Percentiles rank a stretch among this genome's conserved stretches.
Evolutionary conservation across 2,113 vertebrate genomes (phyloP).

Genomic region (Romanogobio albipinnatus): DNA sequence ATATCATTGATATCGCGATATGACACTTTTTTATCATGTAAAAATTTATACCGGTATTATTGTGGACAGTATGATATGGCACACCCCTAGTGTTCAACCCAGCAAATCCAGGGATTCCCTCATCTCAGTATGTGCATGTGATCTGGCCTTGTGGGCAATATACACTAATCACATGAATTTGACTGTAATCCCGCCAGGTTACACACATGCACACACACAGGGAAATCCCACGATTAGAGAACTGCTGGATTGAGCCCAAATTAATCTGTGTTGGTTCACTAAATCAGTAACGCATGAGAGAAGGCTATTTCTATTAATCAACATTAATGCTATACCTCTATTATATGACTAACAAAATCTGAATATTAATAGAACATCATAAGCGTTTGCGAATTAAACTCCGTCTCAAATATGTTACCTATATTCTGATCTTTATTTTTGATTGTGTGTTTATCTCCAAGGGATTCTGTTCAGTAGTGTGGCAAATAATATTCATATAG

Average conservation of each 20-base stretch:
- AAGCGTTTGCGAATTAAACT: neutral
- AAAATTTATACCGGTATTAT: no score
- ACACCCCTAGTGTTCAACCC: no score
- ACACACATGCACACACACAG: constrained; percentile 17
- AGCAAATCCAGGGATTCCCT: neutral
- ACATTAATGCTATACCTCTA: neutral
- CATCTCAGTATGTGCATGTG: neutral
- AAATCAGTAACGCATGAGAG: neutral
- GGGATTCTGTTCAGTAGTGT: neutral
- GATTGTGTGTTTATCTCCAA: neutral
- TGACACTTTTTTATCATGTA: no score
- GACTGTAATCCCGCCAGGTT: constrained; percentile 44
- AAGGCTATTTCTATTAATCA: neutral
- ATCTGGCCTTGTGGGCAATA: constrained; percentile 16
- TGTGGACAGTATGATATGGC: no score
- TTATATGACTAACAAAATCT: neutral
- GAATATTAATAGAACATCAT: neutral
- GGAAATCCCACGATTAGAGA: constrained; percentile 7
- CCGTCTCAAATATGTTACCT: neutral
- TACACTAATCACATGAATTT: constrained; percentile 43
- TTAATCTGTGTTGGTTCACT: constrained; percentile 8
- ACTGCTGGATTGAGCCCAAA: constrained; percentile 32
- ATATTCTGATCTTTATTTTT: neutral
- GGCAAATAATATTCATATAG: neutral
- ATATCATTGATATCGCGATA: no score